Percentiles rank a stretch among this genome's conserved stretches.
phyloP scores from a whole-genome alignment of 1,140 invertebrate species.

The Bombus consobrinus region DNA sequence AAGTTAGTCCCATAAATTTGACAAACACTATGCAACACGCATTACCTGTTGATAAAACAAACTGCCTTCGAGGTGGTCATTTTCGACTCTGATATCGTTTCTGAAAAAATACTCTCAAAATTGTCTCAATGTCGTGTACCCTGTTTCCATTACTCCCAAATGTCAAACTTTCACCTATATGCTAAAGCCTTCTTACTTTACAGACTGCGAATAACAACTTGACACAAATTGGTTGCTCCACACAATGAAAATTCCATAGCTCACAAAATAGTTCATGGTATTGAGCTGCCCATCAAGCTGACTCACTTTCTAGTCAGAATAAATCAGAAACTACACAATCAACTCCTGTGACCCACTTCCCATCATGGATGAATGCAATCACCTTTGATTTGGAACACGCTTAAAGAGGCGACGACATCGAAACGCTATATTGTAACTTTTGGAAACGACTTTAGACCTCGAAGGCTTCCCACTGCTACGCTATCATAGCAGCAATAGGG shows the following conservation, averaged over 20 bases:
- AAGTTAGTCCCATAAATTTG: neutral
- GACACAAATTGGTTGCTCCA: neutral
- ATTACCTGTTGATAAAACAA: slow-evolving; percentile 25
- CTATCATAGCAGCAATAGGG: slow-evolving; percentile 89
- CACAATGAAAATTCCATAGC: neutral
- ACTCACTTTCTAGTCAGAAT: neutral
- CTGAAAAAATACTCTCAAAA: slow-evolving; percentile 38
- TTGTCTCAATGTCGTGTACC: slow-evolving; percentile 21
- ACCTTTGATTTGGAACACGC: neutral
- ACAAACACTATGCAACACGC: slow-evolving; percentile 1
- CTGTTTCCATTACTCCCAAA: neutral
- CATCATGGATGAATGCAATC: neutral
- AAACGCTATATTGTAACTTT: slow-evolving; percentile 31
- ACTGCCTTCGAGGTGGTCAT: slow-evolving; percentile 63
- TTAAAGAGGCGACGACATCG: slow-evolving; percentile 35
- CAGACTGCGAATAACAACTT: neutral
- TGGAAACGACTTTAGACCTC: slow-evolving; percentile 70
- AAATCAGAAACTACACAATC: neutral
- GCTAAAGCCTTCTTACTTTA: neutral
- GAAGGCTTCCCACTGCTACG: slow-evolving; percentile 82
- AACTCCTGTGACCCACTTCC: slow-evolving; percentile 6
- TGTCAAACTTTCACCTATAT: neutral
- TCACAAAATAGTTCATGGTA: neutral
- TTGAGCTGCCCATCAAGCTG: neutral
- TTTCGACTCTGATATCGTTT: slow-evolving; percentile 23